Evolutionary conservation across 1,140 invertebrate genomes (phyloP), one percentile per base, ranked within the genome.

Genomic region (Cyclina sinensis): DNA sequence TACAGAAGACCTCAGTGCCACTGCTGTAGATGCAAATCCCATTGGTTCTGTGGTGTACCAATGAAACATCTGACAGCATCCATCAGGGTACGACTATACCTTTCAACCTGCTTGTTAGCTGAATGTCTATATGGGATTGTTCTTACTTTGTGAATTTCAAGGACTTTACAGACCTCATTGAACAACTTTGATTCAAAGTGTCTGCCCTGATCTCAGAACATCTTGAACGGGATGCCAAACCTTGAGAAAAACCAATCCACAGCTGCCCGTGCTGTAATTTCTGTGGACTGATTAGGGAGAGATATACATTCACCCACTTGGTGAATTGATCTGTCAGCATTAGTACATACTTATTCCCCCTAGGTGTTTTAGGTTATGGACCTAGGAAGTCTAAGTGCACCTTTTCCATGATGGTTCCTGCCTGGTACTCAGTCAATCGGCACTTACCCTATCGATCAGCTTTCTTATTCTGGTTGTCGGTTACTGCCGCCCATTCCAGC

Each of bases 261-360:
- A n/a, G n/a, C n/a, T n/a, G n/a, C n/a, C n/a, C n/a, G n/a, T n/a
- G n/a, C n/a, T n/a, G 89, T 65, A 24, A 78, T 76, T 24, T 48
- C 54, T 18, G 92, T 86, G 70, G 92, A 57, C 37, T 91, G 89
- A 57, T 90, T 82, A 46, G 88, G 14, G n/a, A 93, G 48, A 5
- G 93, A 76, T 70, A 78, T 73, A 18, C 91, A 90, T 70, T 94
- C 91, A 91, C 81, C 84, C 88, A 95, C 76, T 92, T 91, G 1
- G 94, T 94, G 32, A 94, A 92, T 70, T 93, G 91, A 84, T 94
- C 91, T 0, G 88, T 89, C 0, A 91, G 62, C n/a, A 93, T 89
- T 4, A 93, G 51, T 54, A 93, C 83, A 27, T 92, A 89, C 48
- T 92, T 35, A 59, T n/a, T n/a, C n/a, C n/a, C n/a, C n/a, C n/a